These are phyloP conservation scores for Drosophila pseudotakahashii DNA, from an alignment of 2,888 invertebrate species.

Conservation along the genomic window DNA sequence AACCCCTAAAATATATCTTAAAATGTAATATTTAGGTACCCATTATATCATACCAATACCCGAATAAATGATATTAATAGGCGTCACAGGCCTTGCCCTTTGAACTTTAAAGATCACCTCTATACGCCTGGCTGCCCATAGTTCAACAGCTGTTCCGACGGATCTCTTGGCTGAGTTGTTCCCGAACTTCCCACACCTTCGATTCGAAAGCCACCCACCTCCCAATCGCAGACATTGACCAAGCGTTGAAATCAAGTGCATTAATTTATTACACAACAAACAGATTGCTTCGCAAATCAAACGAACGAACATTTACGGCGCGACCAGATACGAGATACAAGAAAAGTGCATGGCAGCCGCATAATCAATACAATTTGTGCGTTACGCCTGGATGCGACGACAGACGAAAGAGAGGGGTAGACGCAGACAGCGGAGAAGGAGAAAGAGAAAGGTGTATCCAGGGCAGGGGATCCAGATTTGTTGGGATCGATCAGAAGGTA, in stretches of 20 bases:
- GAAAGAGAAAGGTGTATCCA: background rate
- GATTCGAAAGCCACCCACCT: background rate
- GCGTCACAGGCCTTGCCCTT: slow-evolving; percentile 1
- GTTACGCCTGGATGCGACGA: slow-evolving; percentile 48
- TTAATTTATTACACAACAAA: slow-evolving; percentile 69
- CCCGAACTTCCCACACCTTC: slow-evolving; percentile 9
- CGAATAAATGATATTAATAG: background rate
- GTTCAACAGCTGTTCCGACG: slow-evolving; percentile 26
- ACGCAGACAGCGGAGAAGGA: background rate
- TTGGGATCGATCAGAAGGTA: slow-evolving; percentile 6
- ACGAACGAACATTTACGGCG: slow-evolving; percentile 53
- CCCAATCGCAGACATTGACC: slow-evolving; percentile 29
- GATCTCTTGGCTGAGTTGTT: slow-evolving; percentile 3
- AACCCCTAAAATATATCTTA: too few relatives aligned
- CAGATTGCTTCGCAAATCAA: slow-evolving; percentile 74
- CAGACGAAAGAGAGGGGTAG: slow-evolving; percentile 9
- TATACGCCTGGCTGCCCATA: background rate
- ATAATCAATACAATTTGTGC: slow-evolving; percentile 69
- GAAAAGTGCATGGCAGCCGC: slow-evolving; percentile 45
- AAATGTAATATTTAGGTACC: too few relatives aligned
- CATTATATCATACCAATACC: too few relatives aligned
- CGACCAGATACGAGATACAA: slow-evolving; percentile 35
- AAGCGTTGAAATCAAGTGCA: slow-evolving; percentile 72
- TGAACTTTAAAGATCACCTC: slow-evolving; percentile 28
- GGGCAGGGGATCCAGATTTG: slow-evolving; percentile 1